A percentile compares a stretch with the other conserved stretches of the same genome.
These are phyloP conservation scores for Aromia moschata DNA, from an alignment of 2,888 invertebrate species.

Conservation along the genomic window DNA sequence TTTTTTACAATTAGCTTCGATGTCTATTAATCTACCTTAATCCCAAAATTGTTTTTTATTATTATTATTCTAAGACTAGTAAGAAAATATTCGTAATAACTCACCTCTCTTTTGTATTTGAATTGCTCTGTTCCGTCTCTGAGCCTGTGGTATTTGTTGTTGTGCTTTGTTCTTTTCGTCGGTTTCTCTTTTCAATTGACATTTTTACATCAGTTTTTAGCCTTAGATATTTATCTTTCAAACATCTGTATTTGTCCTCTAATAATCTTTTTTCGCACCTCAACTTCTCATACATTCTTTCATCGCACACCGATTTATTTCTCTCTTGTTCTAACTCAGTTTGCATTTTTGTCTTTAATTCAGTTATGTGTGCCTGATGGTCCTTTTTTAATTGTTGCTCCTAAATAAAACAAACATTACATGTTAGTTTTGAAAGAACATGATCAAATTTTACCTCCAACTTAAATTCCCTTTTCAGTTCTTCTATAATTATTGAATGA, in stretches of 20 bases:
- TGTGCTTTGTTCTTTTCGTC: constrained; percentile 69
- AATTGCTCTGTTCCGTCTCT: constrained; percentile 82
- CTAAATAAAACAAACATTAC: constrained; percentile 65
- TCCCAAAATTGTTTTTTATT: too few relatives aligned
- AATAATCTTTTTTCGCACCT: constrained; percentile 76
- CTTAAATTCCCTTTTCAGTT: constrained; percentile 71
- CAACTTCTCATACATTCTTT: constrained; percentile 69
- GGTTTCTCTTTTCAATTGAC: constrained; percentile 78
- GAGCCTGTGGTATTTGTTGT: constrained; percentile 74
- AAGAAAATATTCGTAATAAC: constrained; percentile 1
- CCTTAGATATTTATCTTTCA: constrained; percentile 83
- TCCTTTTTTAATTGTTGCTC: constrained; percentile 74
- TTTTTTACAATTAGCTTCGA: too few relatives aligned
- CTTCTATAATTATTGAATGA: constrained; percentile 69
- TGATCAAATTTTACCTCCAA: too few relatives aligned
- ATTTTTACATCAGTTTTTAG: constrained; percentile 83
- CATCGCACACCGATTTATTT: constrained; percentile 44
- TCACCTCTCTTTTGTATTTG: constrained; percentile 67
- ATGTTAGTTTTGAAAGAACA: too few relatives aligned
- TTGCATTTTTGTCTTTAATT: constrained; percentile 70
- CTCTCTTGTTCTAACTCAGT: constrained; percentile 63
- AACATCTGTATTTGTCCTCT: constrained; percentile 80
- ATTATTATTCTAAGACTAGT: too few relatives aligned
- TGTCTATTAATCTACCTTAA: too few relatives aligned
- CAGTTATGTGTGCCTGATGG: constrained; percentile 72